Percentiles rank a stretch among this genome's conserved stretches.
These are phyloP conservation scores for Philonicus albiceps DNA, from an alignment of 2,888 invertebrate species.

Conservation along the genomic window DNA sequence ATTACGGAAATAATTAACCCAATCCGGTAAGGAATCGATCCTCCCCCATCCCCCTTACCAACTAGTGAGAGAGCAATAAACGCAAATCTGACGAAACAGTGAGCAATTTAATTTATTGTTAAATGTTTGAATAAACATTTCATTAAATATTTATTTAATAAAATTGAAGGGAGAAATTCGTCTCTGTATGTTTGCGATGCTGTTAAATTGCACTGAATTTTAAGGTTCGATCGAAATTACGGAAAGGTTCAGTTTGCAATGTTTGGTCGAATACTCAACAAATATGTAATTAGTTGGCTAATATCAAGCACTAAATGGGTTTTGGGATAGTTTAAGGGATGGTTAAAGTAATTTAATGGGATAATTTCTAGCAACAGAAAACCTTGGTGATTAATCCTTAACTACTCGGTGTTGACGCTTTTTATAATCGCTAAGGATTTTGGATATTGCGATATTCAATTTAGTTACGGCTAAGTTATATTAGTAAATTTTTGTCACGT, in stretches of 20 bases:
- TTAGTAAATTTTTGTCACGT: no score
- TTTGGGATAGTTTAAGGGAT: neutral
- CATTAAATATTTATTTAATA: conserved; percentile 24
- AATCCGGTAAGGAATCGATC: neutral
- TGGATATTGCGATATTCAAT: no score
- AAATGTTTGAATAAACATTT: neutral
- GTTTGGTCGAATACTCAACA: neutral
- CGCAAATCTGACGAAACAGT: neutral
- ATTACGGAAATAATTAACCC: neutral
- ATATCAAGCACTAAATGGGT: neutral
- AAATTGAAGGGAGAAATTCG: neutral
- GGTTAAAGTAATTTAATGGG: neutral
- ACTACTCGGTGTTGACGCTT: no score
- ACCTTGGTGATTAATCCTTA: neutral
- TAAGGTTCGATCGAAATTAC: neutral
- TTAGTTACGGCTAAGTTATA: no score
- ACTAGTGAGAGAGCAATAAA: conserved; percentile 6
- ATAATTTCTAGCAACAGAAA: neutral
- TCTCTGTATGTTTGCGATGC: neutral
- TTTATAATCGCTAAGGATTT: no score
- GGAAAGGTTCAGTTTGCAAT: neutral
- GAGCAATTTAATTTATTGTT: conserved; percentile 21
- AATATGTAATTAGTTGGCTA: neutral
- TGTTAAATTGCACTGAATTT: neutral
- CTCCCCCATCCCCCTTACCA: neutral